A percentile compares a stretch with the other conserved stretches of the same genome.
These are phyloP conservation scores for Ceratitis capitata DNA, from an alignment of 1,140 invertebrate species.

Conservation along the genomic window DNA sequence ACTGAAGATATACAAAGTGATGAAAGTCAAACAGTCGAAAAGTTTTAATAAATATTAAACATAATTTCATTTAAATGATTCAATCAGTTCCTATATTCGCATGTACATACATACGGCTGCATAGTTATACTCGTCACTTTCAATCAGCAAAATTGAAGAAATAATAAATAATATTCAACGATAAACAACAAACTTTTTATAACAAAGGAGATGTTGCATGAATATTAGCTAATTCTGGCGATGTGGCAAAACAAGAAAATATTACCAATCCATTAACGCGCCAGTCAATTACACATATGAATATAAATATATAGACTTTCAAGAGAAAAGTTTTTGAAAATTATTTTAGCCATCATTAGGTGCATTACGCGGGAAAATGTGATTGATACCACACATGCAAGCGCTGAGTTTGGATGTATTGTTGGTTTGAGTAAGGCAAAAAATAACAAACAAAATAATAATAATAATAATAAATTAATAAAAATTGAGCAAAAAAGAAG, in stretches of 20 bases:
- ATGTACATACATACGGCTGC: not conserved
- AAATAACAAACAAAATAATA: not conserved
- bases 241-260: not conserved
- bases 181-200: not conserved
- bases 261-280: slow-evolving; percentile 30
- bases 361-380: not conserved
- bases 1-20: not conserved
- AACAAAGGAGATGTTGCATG: not conserved
- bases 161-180: not conserved
- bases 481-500: not conserved
- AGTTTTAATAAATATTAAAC: not conserved
- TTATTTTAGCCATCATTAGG: not conserved
- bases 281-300: not conserved
- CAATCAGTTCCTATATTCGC: not conserved
- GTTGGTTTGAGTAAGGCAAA: not conserved
- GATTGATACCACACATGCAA: slow-evolving; percentile 30
- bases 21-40: not conserved
- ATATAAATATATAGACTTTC: not conserved
- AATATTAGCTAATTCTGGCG: not conserved
- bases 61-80: not conserved
- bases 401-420: not conserved
- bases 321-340: not conserved
- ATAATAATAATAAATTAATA: too few species aligned
- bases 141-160: not conserved
- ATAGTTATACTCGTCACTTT: not conserved